Conservation (phyloP, 1,140 invertebrate genomes). For the Nasonia longicornis region DNA sequence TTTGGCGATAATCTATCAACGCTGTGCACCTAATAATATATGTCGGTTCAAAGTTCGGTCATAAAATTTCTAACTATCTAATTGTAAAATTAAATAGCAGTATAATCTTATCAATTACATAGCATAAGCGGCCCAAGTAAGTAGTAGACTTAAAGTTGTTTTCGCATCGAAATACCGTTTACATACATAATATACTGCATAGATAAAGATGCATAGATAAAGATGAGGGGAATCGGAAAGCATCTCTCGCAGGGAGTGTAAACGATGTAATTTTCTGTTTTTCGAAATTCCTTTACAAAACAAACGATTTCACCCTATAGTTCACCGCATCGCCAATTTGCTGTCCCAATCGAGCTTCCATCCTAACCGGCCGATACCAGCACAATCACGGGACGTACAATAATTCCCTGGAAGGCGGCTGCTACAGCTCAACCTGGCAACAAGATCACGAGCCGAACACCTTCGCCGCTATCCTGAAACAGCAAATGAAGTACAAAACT, state of each 20-base stretch:
- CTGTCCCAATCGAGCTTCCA: conserved; percentile 89
- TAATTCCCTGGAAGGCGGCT: conserved; percentile 83
- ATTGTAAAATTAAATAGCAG: neutral
- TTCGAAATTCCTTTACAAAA: too few species aligned
- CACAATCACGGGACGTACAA: conserved; percentile 86
- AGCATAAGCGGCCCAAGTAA: too few species aligned
- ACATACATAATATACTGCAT: too few species aligned
- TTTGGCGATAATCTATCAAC: neutral
- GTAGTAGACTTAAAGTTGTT: too few species aligned
- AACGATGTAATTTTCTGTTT: too few species aligned
- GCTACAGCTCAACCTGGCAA: conserved; percentile 79
- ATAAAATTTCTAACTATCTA: neutral
- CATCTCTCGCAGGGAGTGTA: too few species aligned
- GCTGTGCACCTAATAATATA: too few species aligned
- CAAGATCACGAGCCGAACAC: conserved; percentile 73
- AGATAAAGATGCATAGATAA: too few species aligned
- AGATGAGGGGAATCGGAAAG: too few species aligned
- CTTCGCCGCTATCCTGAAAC: conserved; percentile 77
- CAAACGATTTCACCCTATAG: conserved; percentile 59
- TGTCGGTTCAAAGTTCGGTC: too few species aligned
- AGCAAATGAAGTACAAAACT: conserved; percentile 76
- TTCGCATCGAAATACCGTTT: too few species aligned
- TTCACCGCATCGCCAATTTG: conserved; percentile 86
- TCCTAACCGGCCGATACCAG: conserved; percentile 86
- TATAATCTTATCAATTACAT: too few species aligned